Conservation (phyloP, 2,113 vertebrate genomes). For the Mugil cephalus region DNA sequence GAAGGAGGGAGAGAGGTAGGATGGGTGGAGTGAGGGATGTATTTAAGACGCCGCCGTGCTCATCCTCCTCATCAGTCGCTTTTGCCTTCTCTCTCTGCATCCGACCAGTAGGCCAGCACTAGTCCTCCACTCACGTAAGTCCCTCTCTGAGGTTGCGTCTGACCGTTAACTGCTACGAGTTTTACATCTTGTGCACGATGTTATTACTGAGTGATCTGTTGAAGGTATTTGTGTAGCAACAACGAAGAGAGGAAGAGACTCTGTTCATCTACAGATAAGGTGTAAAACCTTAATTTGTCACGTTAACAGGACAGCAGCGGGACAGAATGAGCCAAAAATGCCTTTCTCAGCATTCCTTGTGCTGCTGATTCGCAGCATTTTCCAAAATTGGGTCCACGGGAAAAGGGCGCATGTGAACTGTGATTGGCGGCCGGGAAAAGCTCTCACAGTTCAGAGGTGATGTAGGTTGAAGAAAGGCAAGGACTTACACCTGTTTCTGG, state of each 20-base stretch:
- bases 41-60: slow-evolving; percentile 77
- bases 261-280: not conserved
- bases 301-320: not conserved
- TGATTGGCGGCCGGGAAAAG: slow-evolving; percentile 42
- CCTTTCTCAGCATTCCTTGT: not conserved
- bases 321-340: not conserved
- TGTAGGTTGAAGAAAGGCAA: slow-evolving; percentile 44
- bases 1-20: slow-evolving; percentile 43
- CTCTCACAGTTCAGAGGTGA: slow-evolving; percentile 55
- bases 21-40: slow-evolving; percentile 73
- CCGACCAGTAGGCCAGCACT: slow-evolving; percentile 56
- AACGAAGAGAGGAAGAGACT: slow-evolving; percentile 1
- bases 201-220: not conserved
- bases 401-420: not conserved
- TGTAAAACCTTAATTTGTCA: not conserved
- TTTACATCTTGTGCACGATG: not conserved
- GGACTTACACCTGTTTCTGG: slow-evolving; percentile 50
- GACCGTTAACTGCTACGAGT: not conserved
- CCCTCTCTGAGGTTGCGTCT: slow-evolving; percentile 1
- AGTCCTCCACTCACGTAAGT: slow-evolving; percentile 70
- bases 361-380: not conserved
- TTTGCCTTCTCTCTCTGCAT: slow-evolving; percentile 41
- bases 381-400: not conserved
- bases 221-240: not conserved
- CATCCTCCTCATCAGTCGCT: slow-evolving; percentile 55